Conservation (phyloP, 1,140 invertebrate genomes). For the Apis cerana region DNA sequence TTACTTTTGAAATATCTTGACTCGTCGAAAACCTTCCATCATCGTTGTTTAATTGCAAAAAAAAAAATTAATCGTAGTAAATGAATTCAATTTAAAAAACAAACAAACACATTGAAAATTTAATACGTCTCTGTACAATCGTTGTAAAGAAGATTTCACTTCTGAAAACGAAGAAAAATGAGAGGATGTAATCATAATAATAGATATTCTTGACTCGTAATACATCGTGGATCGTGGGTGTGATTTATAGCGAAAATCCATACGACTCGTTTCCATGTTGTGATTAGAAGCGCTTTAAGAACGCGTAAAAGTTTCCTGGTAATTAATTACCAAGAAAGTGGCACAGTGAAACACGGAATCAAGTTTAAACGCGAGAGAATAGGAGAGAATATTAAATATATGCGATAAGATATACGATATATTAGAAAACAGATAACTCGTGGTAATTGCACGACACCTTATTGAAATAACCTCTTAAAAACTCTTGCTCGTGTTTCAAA, state of each 20-base stretch:
- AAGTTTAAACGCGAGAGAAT: not conserved
- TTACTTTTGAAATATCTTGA: too few species aligned
- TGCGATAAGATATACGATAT: not conserved
- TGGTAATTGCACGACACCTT: not conserved
- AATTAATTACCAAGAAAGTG: not conserved
- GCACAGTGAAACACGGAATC: not conserved
- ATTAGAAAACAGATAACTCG: not conserved
- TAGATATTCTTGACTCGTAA: too few species aligned
- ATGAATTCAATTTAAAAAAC: too few species aligned
- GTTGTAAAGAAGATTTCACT: too few species aligned
- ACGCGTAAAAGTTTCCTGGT: not conserved
- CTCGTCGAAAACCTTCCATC: too few species aligned
- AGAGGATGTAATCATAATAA: too few species aligned
- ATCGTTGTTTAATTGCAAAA: too few species aligned
- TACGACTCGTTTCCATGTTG: not conserved
- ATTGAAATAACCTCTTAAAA: not conserved
- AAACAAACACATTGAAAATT: too few species aligned
- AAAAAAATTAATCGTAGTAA: too few species aligned
- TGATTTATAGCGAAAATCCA: slow-evolving; percentile 1
- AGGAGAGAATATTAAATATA: not conserved
- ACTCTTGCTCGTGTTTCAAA: too few species aligned
- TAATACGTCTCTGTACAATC: too few species aligned
- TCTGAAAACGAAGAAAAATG: too few species aligned
- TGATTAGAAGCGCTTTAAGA: not conserved
- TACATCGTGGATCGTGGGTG: not conserved